phyloP scores from a whole-genome alignment of 92 coral and sea anemone genomes.

The Galaxea fascicularis region DNA sequence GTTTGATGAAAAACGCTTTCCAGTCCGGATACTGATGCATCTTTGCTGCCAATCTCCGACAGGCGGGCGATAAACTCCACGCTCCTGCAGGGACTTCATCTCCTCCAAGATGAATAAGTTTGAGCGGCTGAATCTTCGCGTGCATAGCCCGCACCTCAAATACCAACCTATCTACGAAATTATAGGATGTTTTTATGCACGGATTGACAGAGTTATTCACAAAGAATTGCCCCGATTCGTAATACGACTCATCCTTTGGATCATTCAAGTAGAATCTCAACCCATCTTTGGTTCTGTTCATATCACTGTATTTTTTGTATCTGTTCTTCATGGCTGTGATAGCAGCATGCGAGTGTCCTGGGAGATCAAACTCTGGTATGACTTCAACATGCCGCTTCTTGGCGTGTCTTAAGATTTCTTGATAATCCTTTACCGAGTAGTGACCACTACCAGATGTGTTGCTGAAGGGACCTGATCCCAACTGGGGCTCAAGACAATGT shows the following conservation, averaged over 20 bases:
- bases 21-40: slow-evolving; percentile 45
- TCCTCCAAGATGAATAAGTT: slow-evolving; percentile 86
- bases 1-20: slow-evolving; percentile 71
- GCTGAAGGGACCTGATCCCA: slow-evolving; percentile 86
- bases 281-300: slow-evolving; percentile 48
- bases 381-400: slow-evolving; percentile 67
- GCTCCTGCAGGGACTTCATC: slow-evolving; percentile 90
- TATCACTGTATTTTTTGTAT: slow-evolving; percentile 32
- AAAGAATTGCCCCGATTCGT: slow-evolving; percentile 78
- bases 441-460: slow-evolving; percentile 76
- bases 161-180: slow-evolving; percentile 68
- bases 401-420: slow-evolving; percentile 72
- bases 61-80: slow-evolving; percentile 81
- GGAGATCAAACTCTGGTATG: slow-evolving; percentile 90
- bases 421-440: slow-evolving; percentile 70
- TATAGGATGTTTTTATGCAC: slow-evolving; percentile 74
- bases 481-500: slow-evolving; percentile 76
- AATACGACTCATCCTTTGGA: slow-evolving; percentile 61
- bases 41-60: slow-evolving; percentile 54
- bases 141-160: slow-evolving; percentile 56
- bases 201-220: slow-evolving; percentile 84
- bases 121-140: slow-evolving; percentile 69
- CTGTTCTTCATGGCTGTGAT: slow-evolving; percentile 80
- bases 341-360: slow-evolving; percentile 91
- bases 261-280: slow-evolving; percentile 69